A percentile compares a stretch with the other conserved stretches of the same genome.
Evolutionary conservation across 2,113 vertebrate genomes (phyloP).

Genomic region (Ginglymostoma cirratum): DNA sequence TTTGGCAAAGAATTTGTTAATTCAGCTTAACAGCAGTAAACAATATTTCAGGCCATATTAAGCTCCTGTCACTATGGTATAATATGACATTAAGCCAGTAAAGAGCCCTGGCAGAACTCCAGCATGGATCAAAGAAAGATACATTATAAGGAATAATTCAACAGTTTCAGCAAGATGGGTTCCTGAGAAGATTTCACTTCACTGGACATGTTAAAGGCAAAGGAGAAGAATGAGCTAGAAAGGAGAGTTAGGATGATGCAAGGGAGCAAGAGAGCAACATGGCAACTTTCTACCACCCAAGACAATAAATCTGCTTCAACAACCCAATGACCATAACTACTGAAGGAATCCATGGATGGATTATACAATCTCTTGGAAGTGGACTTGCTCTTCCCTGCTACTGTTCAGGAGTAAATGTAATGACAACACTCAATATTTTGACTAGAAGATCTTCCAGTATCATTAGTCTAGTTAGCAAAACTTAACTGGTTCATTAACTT

Average conservation of each 20-base stretch:
- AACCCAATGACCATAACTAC: background rate
- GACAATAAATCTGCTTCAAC: background rate
- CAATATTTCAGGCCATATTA: background rate
- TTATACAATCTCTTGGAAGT: background rate
- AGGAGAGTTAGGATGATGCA: background rate
- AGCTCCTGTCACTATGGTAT: background rate
- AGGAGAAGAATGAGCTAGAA: background rate
- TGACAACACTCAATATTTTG: background rate
- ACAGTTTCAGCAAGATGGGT: background rate
- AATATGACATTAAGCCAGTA: background rate
- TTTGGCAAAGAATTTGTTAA: background rate
- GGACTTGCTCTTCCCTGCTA: background rate
- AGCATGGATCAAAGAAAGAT: background rate
- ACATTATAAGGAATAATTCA: background rate
- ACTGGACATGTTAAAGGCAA: background rate
- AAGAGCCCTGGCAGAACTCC: background rate
- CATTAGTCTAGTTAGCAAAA: background rate
- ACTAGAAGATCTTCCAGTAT: background rate
- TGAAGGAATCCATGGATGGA: background rate
- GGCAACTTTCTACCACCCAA: background rate
- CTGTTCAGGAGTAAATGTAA: background rate
- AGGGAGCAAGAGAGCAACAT: background rate
- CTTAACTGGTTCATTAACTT: background rate
- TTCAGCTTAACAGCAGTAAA: background rate
- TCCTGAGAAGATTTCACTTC: background rate